Evolutionary conservation across 2,113 vertebrate species (phyloP), one percentile per base, ranked within the genome.

Genomic region (Hipposideros armiger): DNA sequence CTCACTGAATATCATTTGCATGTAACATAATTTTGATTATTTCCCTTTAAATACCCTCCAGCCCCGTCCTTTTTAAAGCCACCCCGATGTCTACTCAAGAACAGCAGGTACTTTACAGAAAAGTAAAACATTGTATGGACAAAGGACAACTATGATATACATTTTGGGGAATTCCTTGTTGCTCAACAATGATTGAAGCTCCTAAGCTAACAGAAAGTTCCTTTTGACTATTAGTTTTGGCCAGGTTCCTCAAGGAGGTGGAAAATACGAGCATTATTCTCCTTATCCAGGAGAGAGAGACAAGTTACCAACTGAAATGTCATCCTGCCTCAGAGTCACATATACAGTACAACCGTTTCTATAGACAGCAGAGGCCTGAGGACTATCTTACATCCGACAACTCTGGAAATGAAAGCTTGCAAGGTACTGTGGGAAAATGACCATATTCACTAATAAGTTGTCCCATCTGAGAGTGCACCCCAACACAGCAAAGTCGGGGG

Each of bases 391-490:
- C 74, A 97, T 90, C 94, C 96, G 90, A 98, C 80, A 96, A 87
- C 52, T 95, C 90, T 84, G 82, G 96, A 73, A 98, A 45, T 45
- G 14, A 86, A 81, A 86, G 70, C 26, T 26, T 7, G 11, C 4
- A 86, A 97, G 95, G 87, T 97, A 95, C 97, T 97, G 94, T 94
- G 94, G 89, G 96, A 97, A 97, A 95, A 96, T 42, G 64, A 86
- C 95, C 94, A 45, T 88, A 89, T 98, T 95, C 97, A 87, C 77
- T 95, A 96, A 97, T 81, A 95, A 94, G 96, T 52, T 95, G 92
- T 96, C 95, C 96, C 72, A 6, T 58, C 72, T 45, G 32, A 93
- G 74, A 87, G 94, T 87, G 96, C 93, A 96, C 77, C 93, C 93
- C 81, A 83, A 91, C 87, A 36, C 81, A 93, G 95, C 95, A 92